Conservation (phyloP, 2,888 invertebrate genomes). For the Mermis nigrescens region DNA sequence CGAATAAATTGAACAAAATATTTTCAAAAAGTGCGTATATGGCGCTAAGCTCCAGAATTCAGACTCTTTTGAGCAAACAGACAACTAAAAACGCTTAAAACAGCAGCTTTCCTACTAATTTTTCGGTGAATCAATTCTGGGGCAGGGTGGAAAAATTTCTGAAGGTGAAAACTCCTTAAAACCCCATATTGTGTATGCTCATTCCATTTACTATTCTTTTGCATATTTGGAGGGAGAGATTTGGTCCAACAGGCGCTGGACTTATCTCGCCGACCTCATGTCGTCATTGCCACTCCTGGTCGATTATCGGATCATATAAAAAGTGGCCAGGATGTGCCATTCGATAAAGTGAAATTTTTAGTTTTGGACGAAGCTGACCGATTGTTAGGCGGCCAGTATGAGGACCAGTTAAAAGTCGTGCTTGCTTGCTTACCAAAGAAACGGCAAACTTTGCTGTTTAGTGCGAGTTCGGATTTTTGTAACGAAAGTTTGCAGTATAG, state of each 20-base stretch:
- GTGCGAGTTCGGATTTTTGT: background rate
- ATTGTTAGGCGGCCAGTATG: conserved; percentile 42
- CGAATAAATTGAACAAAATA: too few relatives aligned
- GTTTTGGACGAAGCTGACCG: conserved; percentile 94
- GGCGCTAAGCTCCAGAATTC: too few relatives aligned
- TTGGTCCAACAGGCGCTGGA: conserved; percentile 70
- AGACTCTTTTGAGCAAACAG: too few relatives aligned
- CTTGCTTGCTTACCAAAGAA: conserved; percentile 46
- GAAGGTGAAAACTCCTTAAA: too few relatives aligned
- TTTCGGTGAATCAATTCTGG: too few relatives aligned
- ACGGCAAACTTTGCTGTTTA: conserved; percentile 37
- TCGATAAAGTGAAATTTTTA: conserved; percentile 58
- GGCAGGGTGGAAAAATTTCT: too few relatives aligned
- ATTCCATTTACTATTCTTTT: too few relatives aligned
- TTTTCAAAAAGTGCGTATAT: too few relatives aligned
- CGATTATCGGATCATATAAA: conserved; percentile 74
- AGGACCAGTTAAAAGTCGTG: conserved; percentile 49
- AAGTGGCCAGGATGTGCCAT: conserved; percentile 40
- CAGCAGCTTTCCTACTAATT: too few relatives aligned
- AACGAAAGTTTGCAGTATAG: background rate
- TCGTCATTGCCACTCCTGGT: conserved; percentile 90
- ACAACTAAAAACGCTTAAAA: too few relatives aligned
- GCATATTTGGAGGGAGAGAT: too few relatives aligned
- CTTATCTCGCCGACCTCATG: conserved; percentile 63
- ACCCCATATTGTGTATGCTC: too few relatives aligned